Evolutionary conservation across 2,797 vertebrate species (phyloP).

Genomic region (Uromys caudimaculatus): DNA sequence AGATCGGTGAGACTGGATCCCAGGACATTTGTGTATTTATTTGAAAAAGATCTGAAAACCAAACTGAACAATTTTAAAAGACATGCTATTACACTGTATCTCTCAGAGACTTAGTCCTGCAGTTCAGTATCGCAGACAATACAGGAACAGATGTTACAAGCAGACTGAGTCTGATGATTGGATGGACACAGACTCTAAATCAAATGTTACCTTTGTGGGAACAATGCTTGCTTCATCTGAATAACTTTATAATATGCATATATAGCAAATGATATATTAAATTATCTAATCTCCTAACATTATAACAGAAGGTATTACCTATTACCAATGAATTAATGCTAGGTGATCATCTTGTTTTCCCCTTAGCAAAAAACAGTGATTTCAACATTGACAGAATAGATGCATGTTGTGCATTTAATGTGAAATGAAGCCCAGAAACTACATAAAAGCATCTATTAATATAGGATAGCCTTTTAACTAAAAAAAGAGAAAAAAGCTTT

Average conservation of each 20-base stretch:
- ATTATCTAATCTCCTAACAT: not conserved
- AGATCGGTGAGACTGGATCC: not conserved
- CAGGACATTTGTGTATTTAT: not conserved
- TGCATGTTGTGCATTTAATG: not conserved
- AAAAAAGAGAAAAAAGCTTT: not conserved
- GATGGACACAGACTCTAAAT: not conserved
- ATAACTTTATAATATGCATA: not conserved
- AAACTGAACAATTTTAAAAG: not conserved
- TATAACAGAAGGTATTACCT: not conserved
- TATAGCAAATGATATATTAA: not conserved
- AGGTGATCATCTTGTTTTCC: not conserved
- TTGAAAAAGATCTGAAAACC: not conserved
- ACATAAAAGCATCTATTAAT: not conserved
- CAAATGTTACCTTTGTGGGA: not conserved
- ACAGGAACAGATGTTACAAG: no score
- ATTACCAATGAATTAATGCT: not conserved
- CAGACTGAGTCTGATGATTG: fast-evolving
- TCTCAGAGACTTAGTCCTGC: not conserved
- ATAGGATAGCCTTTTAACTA: not conserved
- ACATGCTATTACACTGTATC: not conserved
- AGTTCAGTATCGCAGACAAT: not conserved
- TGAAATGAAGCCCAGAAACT: not conserved
- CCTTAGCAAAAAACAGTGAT: not conserved
- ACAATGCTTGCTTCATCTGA: not conserved
- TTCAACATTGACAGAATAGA: not conserved